A percentile compares a stretch with the other conserved stretches of the same genome.
Conservation (phyloP, 2,797 vertebrate species). For the Coranthus polyacanthus region DNA sequence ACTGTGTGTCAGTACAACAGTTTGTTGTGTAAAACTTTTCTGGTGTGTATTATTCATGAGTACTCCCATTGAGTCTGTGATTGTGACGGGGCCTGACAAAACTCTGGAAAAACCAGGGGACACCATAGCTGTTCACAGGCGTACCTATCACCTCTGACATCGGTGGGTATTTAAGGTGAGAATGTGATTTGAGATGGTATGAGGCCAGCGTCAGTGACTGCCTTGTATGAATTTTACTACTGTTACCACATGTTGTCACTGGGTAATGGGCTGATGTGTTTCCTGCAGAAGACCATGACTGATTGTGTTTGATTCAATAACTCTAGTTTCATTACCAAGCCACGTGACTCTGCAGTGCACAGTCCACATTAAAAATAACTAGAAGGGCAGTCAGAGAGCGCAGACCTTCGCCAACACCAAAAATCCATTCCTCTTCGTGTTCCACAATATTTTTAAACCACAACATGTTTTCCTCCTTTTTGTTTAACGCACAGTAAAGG, state of each 20-base stretch:
- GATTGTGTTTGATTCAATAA: too few species aligned
- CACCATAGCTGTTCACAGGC: slow-evolving; percentile 30
- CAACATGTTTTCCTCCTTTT: too few species aligned
- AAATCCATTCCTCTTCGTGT: too few species aligned
- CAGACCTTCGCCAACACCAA: too few species aligned
- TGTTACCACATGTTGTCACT: slow-evolving; percentile 20
- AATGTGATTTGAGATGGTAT: slow-evolving; percentile 10
- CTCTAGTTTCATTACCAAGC: slow-evolving; percentile 14
- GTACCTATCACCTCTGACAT: slow-evolving; percentile 32
- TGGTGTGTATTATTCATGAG: slow-evolving; percentile 64
- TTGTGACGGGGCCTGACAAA: slow-evolving; percentile 42
- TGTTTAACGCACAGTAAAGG: too few species aligned
- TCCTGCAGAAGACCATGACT: too few species aligned
- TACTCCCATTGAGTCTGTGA: slow-evolving; percentile 14
- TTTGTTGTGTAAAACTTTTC: slow-evolving; percentile 14
- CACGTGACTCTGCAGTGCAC: too few species aligned
- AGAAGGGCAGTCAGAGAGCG: too few species aligned
- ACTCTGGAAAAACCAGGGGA: slow-evolving; percentile 35
- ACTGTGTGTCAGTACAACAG: slow-evolving; percentile 34
- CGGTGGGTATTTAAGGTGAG: slow-evolving; percentile 31
- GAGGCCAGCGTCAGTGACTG: too few species aligned
- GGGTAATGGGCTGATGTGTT: too few species aligned
- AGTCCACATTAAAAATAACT: too few species aligned
- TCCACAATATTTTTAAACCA: too few species aligned
- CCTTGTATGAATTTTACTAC: slow-evolving; percentile 8